Base-by-base conservation (phyloP, 1,140 invertebrate species). In the Pomacea maculata region DNA sequence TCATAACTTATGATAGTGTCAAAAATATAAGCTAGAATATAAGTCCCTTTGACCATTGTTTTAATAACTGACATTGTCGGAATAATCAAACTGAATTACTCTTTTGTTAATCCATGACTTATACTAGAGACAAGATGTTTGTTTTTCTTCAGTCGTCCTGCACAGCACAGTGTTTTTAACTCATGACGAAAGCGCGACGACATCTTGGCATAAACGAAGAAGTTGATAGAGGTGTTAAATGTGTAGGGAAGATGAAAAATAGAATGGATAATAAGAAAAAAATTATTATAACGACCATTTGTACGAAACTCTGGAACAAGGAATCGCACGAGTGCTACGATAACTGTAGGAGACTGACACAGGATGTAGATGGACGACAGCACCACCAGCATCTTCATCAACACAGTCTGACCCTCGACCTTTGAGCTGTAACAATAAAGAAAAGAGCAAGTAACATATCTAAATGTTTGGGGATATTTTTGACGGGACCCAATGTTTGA, bases 161-260 rank as follows among this genome's bases (percentile, higher is more conserved):
- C 34, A 45, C 6, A 45, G 34, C 25, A 45, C 34, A 45, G 6
- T 4, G 34, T 2, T 45, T 45, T 45, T 34, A 78, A 54, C 75
- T 78, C 75, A n/a, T n/a, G 21, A 3, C 75, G 75, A 29, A 78
- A 78, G 34, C 75, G 75, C 21, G 75, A 78, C 63, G 75, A 78
- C 75, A 67, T 63, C 64, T 29, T 52, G 63, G 68, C 63, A 52
- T 78, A 78, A 45, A 78, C 75, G n/a, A 78, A 78, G 75, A 78
- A 78, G 55, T 78, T 78, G 64, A 78, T 65, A 64, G 75, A 78
- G 25, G 63, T 78, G 63, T 78, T 78, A 12, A 78, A 15, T 65
- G 55, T 65, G 14, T 68, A 52, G 75, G 68, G 25, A 52, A 68
- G 45, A 7, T 45, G 52, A 34, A 65, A 34, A 19, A 21, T 45